A percentile compares a stretch with the other conserved stretches of the same genome.
These are phyloP conservation scores for Myotis davidii DNA, from an alignment of 2,113 vertebrate species.

Conservation along the genomic window DNA sequence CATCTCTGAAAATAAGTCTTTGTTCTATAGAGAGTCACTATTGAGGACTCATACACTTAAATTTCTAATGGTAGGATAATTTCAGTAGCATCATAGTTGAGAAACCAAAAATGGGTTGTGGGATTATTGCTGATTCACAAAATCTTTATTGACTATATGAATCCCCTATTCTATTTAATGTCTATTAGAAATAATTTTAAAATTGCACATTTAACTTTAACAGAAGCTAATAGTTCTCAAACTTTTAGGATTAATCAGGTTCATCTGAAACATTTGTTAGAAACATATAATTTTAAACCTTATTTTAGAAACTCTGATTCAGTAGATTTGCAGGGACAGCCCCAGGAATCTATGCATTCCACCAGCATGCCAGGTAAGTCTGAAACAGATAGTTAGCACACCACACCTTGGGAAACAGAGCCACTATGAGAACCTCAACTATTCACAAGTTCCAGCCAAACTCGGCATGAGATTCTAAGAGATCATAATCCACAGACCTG, in stretches of 20 bases:
- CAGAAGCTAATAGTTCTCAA: background rate
- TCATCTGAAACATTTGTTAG: background rate
- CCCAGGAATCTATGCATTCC: background rate
- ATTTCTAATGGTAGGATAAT: background rate
- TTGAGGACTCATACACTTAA: background rate
- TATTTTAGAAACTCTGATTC: background rate
- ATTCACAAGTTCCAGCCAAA: background rate
- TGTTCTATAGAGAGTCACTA: background rate
- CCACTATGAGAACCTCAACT: background rate
- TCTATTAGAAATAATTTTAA: background rate
- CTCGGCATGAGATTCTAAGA: background rate
- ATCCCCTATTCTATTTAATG: constrained; percentile 11
- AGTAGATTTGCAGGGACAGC: background rate
- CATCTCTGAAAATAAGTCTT: background rate
- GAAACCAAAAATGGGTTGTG: constrained; percentile 30
- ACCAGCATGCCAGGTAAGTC: background rate
- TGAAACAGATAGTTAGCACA: background rate
- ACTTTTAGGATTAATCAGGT: background rate
- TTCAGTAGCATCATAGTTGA: background rate
- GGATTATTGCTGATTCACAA: background rate
- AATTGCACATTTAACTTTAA: background rate
- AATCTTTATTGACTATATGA: constrained; percentile 25
- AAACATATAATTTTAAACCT: background rate
- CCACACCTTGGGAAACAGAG: constrained; percentile 3
- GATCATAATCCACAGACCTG: background rate